Evolutionary conservation across 2,888 invertebrate genomes (phyloP).

Genomic region (Lamproptera curius): DNA sequence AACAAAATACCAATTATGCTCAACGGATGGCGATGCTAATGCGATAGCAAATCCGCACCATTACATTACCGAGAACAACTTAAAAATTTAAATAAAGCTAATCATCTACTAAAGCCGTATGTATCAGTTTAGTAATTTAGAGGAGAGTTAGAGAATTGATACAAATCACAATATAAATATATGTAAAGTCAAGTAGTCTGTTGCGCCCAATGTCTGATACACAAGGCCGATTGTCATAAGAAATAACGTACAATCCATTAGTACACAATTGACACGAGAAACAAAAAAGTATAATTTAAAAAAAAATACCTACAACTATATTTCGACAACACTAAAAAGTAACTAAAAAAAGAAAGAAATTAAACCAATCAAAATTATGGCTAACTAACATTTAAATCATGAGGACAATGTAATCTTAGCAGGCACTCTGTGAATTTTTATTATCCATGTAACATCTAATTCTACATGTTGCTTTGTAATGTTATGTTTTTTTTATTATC

Average conservation of each 20-base stretch:
- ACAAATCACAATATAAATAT: conserved; percentile 37
- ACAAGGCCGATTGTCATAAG: conserved; percentile 41
- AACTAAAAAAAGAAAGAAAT: conserved; percentile 60
- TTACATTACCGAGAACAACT: conserved; percentile 66
- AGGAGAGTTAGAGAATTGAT: conserved; percentile 32
- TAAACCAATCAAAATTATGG: conserved; percentile 68
- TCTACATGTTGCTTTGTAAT: conserved; percentile 42
- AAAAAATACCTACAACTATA: conserved; percentile 69
- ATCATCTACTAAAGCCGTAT: conserved; percentile 61
- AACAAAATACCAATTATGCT: conserved; percentile 64
- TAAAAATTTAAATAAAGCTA: conserved; percentile 72
- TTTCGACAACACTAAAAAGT: conserved; percentile 62
- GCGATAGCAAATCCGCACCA: conserved; percentile 17
- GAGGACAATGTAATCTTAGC: conserved; percentile 58
- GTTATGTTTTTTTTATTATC: too few relatives aligned
- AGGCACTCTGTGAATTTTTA: conserved; percentile 75
- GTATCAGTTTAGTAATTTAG: conserved; percentile 53
- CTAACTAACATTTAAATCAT: conserved; percentile 60
- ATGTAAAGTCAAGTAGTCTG: conserved; percentile 31
- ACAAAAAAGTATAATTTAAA: conserved; percentile 54
- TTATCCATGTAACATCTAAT: conserved; percentile 56
- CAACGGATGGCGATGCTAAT: conserved; percentile 32
- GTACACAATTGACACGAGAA: conserved; percentile 30
- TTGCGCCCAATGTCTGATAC: conserved; percentile 51
- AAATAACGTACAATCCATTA: conserved; percentile 27